These are phyloP conservation scores for Felis catus DNA, from an alignment of 2,113 vertebrate species.

Conservation along the genomic window F.catus_Fca126_mat1.0 CM031413.1:121568001-121568500, in stretches of 20 bases:
- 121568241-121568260: no score
- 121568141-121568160: no score
- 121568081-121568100: no score
- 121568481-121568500: not conserved
- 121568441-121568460: not conserved
- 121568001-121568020: not conserved
- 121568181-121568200: no score
- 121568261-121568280: no score
- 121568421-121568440: slow-evolving; percentile 4
- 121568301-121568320: not conserved
- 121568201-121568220: no score
- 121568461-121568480: slow-evolving; percentile 1
- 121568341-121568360: not conserved
- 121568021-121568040: not conserved
- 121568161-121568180: no score
- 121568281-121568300: not conserved
- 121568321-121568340: not conserved
- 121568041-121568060: not conserved
- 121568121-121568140: no score
- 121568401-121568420: not conserved
- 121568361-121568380: not conserved
- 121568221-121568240: no score
- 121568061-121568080: not conserved
- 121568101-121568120: no score
- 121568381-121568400: not conserved